Evolutionary conservation across 2,888 invertebrate genomes (phyloP).

Genomic region (Graphium colonna): DNA sequence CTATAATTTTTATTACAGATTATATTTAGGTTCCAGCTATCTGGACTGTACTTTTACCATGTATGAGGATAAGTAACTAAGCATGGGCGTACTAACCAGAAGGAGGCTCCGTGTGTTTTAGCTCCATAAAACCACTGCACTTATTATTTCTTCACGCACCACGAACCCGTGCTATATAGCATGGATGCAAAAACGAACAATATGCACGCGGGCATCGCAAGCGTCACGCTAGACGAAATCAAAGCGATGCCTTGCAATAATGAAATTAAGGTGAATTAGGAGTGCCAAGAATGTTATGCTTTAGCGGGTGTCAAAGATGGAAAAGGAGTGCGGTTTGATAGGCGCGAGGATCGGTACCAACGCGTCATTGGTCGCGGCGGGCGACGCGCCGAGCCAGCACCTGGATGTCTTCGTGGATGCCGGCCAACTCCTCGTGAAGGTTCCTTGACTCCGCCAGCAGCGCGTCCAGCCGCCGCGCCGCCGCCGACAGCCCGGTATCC

Average conservation of each 20-base stretch:
- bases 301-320: neutral
- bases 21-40: neutral
- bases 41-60: neutral
- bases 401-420: conserved; percentile 75
- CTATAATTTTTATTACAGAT: neutral
- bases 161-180: conserved; percentile 5
- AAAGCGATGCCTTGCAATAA: conserved; percentile 10
- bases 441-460: conserved; percentile 68
- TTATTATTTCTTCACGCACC: conserved; percentile 12
- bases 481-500: conserved; percentile 51
- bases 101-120: neutral
- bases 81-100: conserved; percentile 1
- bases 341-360: conserved; percentile 56
- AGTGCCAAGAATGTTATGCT: neutral
- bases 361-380: conserved; percentile 64
- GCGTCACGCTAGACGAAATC: conserved; percentile 12
- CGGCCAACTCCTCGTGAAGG: conserved; percentile 68
- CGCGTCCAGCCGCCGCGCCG: conserved; percentile 62
- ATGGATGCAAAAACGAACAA: conserved; percentile 9
- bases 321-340: conserved; percentile 31
- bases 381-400: conserved; percentile 73
- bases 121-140: conserved; percentile 7
- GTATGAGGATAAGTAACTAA: neutral
- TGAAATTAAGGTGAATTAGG: neutral
- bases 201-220: conserved; percentile 1